A percentile compares a stretch with the other conserved stretches of the same genome.
These are phyloP conservation scores for Syritta pipiens DNA, from an alignment of 2,888 invertebrate species.

Conservation along the genomic window DNA sequence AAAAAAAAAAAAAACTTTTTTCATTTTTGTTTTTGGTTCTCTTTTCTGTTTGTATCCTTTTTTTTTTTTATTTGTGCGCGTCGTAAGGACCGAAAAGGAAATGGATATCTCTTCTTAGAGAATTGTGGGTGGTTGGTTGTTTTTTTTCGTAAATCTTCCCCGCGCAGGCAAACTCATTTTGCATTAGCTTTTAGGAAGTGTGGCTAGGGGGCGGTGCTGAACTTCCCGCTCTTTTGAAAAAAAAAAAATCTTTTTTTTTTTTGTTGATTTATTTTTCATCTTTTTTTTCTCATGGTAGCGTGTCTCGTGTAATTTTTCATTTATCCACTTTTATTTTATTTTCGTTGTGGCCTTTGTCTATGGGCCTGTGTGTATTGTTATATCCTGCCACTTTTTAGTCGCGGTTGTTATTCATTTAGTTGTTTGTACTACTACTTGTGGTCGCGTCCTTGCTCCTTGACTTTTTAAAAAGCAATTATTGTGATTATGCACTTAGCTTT, in stretches of 20 bases:
- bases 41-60: constrained; percentile 21
- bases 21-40: constrained; percentile 1
- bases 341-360: too few species aligned
- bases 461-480: constrained; percentile 73
- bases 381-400: constrained; percentile 42
- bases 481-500: constrained; percentile 69
- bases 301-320: constrained; percentile 63
- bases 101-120: too few species aligned
- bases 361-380: too few species aligned
- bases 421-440: constrained; percentile 24
- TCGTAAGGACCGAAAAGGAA: too few species aligned
- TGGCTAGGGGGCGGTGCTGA: too few species aligned
- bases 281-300: constrained; percentile 34
- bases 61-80: constrained; percentile 42
- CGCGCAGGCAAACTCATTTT: too few species aligned
- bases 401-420: constrained; percentile 40
- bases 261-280: constrained; percentile 8
- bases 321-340: constrained; percentile 47
- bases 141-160: too few species aligned
- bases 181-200: too few species aligned
- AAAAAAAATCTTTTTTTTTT: not conserved
- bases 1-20: not conserved
- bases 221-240: too few species aligned
- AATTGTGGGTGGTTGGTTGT: too few species aligned
- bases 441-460: constrained; percentile 62